Evolutionary conservation across 1,140 invertebrate genomes (phyloP).

Genomic region (Manduca sexta): DNA sequence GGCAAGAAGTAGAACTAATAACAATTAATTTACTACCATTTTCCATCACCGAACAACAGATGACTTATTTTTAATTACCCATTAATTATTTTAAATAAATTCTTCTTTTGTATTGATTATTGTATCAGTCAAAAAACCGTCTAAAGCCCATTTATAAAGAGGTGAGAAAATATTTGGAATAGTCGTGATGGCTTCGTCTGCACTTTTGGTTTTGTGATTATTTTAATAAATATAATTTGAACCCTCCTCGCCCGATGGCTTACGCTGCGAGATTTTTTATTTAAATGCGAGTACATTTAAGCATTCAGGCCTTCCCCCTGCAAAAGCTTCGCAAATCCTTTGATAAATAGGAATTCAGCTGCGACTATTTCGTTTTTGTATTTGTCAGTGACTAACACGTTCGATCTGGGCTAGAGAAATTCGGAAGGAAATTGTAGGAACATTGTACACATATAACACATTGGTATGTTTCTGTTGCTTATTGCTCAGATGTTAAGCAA

Average conservation of each 20-base stretch:
- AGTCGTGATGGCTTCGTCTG: conserved; percentile 40
- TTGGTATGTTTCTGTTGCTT: no score
- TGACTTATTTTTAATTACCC: conserved; percentile 52
- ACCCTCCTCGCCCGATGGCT: conserved; percentile 15
- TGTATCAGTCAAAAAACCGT: conserved; percentile 21
- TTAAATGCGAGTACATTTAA: conserved; percentile 16
- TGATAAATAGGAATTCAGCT: conserved; percentile 14
- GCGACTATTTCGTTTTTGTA: conserved; percentile 16
- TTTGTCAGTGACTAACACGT: conserved; percentile 29
- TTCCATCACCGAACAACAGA: conserved; percentile 31
- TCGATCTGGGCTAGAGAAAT: neutral
- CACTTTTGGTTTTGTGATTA: conserved; percentile 23
- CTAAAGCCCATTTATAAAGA: conserved; percentile 27
- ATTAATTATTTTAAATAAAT: conserved; percentile 55
- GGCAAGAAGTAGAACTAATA: conserved; percentile 76
- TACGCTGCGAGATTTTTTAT: conserved; percentile 18
- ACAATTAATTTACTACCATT: conserved; percentile 18
- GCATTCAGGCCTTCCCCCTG: conserved; percentile 16
- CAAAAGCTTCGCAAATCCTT: conserved; percentile 40
- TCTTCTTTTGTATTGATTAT: conserved; percentile 43
- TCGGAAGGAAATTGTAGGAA: neutral
- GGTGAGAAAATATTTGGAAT: conserved; percentile 53
- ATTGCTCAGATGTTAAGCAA: no score
- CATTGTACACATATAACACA: no score
- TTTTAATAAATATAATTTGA: conserved; percentile 27